Percentiles rank a stretch among this genome's conserved stretches.
Evolutionary conservation across 2,113 vertebrate genomes (phyloP).

Genomic region (Silurus meridionalis): DNA sequence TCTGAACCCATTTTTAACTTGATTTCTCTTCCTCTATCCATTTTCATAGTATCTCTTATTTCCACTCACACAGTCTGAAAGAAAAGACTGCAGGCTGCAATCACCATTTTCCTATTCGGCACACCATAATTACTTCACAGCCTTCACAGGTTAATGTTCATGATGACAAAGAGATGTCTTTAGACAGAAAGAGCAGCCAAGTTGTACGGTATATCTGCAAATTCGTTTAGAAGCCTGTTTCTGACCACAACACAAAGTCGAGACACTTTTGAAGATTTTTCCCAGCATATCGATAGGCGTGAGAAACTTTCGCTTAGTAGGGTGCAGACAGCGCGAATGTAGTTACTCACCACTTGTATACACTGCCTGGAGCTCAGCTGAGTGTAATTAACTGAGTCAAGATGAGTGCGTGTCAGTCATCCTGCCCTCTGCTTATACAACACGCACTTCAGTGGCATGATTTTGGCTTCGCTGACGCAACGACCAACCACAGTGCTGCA

Average conservation of each 20-base stretch:
- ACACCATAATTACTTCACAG: neutral
- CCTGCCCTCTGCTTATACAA: neutral
- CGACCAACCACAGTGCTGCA: slow-evolving; percentile 8
- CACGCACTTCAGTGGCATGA: slow-evolving; percentile 16
- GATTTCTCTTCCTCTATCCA: neutral
- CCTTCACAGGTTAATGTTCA: neutral
- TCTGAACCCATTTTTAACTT: slow-evolving; percentile 19
- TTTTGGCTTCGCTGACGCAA: neutral
- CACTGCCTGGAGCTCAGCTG: neutral
- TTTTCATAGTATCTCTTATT: slow-evolving; percentile 1
- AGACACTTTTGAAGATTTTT: neutral
- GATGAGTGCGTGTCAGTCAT: slow-evolving; percentile 26
- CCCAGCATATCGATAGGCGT: neutral
- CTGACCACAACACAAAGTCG: neutral
- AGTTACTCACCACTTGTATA: slow-evolving; percentile 9
- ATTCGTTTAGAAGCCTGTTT: neutral
- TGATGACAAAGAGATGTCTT: neutral
- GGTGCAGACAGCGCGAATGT: neutral
- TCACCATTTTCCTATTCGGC: neutral
- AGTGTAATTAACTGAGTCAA: slow-evolving; percentile 30
- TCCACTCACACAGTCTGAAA: neutral
- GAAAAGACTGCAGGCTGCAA: neutral
- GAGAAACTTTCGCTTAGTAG: neutral
- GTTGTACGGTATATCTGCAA: neutral
- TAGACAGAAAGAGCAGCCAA: neutral